Evolutionary conservation across 2,113 vertebrate species (phyloP), one percentile per base, ranked within the genome.

Genomic region (Colinus virginianus): DNA sequence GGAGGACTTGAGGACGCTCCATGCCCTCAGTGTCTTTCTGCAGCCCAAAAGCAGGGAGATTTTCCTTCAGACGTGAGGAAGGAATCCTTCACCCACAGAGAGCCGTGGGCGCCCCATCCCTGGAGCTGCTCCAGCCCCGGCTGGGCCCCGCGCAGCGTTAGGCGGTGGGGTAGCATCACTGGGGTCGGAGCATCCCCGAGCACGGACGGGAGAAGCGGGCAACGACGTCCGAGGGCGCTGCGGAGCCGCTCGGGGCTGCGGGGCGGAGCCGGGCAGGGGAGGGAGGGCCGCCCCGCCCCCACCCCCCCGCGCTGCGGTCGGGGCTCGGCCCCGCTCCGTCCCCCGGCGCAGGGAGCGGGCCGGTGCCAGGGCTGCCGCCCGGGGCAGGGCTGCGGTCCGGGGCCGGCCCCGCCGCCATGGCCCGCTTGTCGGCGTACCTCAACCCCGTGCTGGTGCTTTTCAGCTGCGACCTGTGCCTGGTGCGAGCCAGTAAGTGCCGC

Each of bases 401-500:
- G 48, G 23, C 18, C 49, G 51, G 38, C 9, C 26, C 56, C 58
- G 6, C 42, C 36, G 84, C 84, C 68, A 93, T 93, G 92, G 62
- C 72, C 43, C 92, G 88, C 12, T 61, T 90, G 68, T 76, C 92
- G 49, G 92, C 75, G 26, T 49, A 80, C 40, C 81, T 91, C 64
- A 81, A 19, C 74, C 97, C 95, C 36, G 96, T 97, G 72, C 98
- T 99, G 97, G 98, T 99, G 98, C 98, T 99, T 95, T 98, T 99
- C 96, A 98, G 98, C 95, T 98, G 98, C 97, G 98, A 98, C 97
- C 97, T 98, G 97, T 98, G 99, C 94, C 96, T 99, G 82, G 98
- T 99, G 70, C 97, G 97, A 97, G 98, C 98, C 96, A 99, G 99
- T 99, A 97, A 99, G 98, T 98, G 70, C 64, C 49, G 84, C 68